phyloP scores from a whole-genome alignment of 2,797 vertebrate species.

The Sandelia bainsii region DNA sequence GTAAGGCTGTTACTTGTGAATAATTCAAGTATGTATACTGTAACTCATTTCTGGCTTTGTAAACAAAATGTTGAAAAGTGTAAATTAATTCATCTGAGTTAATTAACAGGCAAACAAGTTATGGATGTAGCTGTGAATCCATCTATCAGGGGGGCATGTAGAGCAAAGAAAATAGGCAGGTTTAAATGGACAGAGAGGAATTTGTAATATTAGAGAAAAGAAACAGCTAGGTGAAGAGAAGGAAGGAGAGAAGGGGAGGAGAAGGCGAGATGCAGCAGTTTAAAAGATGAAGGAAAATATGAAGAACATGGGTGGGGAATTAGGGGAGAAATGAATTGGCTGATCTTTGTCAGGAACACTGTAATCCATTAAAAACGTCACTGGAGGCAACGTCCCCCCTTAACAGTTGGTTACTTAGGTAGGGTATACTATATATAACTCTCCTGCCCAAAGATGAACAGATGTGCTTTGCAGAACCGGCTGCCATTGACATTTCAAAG shows the following conservation, averaged over 20 bases:
- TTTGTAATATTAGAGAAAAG: constrained; percentile 31
- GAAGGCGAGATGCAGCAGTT: constrained; percentile 34
- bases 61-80: constrained; percentile 32
- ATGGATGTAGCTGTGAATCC: background rate
- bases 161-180: constrained; percentile 11
- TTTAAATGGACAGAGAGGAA: constrained; percentile 27
- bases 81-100: constrained; percentile 35
- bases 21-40: constrained; percentile 21
- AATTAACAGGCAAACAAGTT: constrained; percentile 42
- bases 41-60: constrained; percentile 22
- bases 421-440: constrained; percentile 82
- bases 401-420: constrained; percentile 84
- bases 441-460: constrained; percentile 79
- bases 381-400: constrained; percentile 78
- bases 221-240: constrained; percentile 32
- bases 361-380: constrained; percentile 83
- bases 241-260: constrained; percentile 25
- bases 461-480: constrained; percentile 76
- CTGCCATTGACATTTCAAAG: constrained; percentile 81
- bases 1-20: background rate
- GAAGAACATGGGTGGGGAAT: constrained; percentile 65
- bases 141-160: background rate
- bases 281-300: constrained; percentile 66
- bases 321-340: constrained; percentile 65
- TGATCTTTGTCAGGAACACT: constrained; percentile 76